These are phyloP conservation scores for Nomada fucata DNA, from an alignment of 2,888 invertebrate species.

Conservation along the genomic window DNA sequence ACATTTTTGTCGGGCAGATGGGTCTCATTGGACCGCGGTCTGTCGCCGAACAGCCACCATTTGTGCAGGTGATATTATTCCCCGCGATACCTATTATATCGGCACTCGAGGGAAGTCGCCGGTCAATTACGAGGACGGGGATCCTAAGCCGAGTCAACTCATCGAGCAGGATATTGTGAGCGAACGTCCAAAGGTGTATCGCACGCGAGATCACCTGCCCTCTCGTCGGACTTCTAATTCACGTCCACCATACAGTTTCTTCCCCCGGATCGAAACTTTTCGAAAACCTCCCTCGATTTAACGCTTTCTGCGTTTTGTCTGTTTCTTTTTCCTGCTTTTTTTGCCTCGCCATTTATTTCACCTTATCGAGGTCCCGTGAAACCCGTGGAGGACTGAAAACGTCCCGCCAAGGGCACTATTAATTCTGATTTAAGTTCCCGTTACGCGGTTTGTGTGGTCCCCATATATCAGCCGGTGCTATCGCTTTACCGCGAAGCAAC, in stretches of 20 bases:
- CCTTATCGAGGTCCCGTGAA: conserved; percentile 50
- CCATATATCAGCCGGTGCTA: conserved; percentile 78
- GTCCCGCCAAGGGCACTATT: conserved; percentile 77
- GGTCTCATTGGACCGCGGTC: too few species aligned
- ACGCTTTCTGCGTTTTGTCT: neutral
- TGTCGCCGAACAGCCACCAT: neutral
- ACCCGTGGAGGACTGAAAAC: conserved; percentile 53
- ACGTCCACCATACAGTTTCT: neutral
- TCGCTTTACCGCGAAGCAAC: conserved; percentile 69
- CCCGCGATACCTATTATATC: conserved; percentile 21
- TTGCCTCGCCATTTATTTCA: neutral
- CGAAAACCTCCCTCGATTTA: neutral
- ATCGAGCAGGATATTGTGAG: conserved; percentile 3
- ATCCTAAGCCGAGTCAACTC: conserved; percentile 32
- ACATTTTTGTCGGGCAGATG: neutral
- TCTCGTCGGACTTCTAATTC: conserved; percentile 36
- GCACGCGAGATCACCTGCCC: conserved; percentile 32
- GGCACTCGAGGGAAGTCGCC: neutral
- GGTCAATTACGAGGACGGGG: conserved; percentile 32
- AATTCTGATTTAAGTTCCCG: conserved; percentile 81
- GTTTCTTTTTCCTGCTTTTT: neutral
- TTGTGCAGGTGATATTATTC: conserved; percentile 11
- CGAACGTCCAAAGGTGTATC: neutral
- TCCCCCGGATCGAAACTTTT: too few species aligned
- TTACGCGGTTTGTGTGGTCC: conserved; percentile 81